These are phyloP conservation scores for Octodon degus DNA, from an alignment of 2,113 vertebrate species.

Conservation along the genomic window DNA sequence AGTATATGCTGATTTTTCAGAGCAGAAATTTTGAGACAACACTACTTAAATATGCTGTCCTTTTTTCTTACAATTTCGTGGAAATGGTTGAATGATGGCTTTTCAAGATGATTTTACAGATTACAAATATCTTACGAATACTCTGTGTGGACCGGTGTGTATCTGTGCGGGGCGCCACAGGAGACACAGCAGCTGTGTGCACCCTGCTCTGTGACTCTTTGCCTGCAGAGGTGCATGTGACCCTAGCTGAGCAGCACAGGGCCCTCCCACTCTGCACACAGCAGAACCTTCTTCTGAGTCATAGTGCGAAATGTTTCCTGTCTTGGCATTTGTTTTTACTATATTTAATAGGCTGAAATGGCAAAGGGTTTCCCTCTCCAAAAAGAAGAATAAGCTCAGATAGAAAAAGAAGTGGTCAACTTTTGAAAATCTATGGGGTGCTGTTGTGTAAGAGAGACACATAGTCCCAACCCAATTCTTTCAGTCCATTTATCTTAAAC, in stretches of 20 bases:
- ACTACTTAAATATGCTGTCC: not conserved
- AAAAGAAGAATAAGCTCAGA: not conserved
- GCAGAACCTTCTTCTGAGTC: not conserved
- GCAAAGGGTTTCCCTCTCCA: conserved; percentile 25
- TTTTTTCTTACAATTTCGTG: conserved; percentile 31
- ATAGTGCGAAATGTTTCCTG: not conserved
- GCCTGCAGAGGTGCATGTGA: not conserved
- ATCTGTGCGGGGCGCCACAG: not conserved
- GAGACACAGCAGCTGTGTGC: not conserved
- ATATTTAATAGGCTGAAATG: conserved; percentile 43
- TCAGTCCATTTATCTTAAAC: not conserved
- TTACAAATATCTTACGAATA: conserved; percentile 31
- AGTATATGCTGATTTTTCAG: not conserved
- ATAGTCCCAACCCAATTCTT: not conserved
- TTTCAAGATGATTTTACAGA: conserved; percentile 40
- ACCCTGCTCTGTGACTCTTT: too few species aligned
- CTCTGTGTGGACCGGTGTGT: not conserved
- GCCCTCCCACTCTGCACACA: not conserved
- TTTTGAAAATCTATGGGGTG: not conserved
- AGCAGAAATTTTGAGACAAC: not conserved
- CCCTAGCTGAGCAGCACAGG: rapidly evolving
- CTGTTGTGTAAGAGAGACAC: not conserved
- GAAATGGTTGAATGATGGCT: not conserved
- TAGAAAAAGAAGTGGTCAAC: conserved; percentile 37
- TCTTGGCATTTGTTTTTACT: conserved; percentile 34